Conservation (phyloP, 35 echinoderm and acorn worm species). For the Nesometra sesokonis region DNA sequence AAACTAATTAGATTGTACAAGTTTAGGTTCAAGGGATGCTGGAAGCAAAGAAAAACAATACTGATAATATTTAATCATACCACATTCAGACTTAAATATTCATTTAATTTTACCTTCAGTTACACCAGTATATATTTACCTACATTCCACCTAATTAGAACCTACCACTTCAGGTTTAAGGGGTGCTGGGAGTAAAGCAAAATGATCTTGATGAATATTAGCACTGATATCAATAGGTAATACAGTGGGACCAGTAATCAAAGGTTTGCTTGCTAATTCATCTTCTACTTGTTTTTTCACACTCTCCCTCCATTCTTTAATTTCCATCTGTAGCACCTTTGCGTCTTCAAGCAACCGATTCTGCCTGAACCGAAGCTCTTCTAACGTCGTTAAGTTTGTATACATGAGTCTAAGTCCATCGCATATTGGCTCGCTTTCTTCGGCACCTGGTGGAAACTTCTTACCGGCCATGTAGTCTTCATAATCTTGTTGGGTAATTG, state of each 20-base stretch:
- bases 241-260: conserved; percentile 32
- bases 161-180: conserved; percentile 48
- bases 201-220: conserved; percentile 13
- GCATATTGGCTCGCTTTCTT: conserved; percentile 65
- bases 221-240: conserved; percentile 35
- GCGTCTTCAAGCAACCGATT: conserved; percentile 77
- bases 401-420: conserved; percentile 91
- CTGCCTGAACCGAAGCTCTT: conserved; percentile 73
- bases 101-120: no score
- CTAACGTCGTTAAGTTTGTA: conserved; percentile 72
- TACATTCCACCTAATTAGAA: neutral
- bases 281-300: conserved; percentile 57
- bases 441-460: conserved; percentile 37
- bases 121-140: neutral
- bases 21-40: no score
- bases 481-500: conserved; percentile 78
- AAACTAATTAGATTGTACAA: no score
- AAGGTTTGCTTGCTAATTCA: conserved; percentile 48
- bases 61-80: no score
- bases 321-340: conserved; percentile 56
- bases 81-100: no score
- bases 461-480: conserved; percentile 91
- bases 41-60: no score
- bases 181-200: conserved; percentile 32
- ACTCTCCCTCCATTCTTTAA: conserved; percentile 62